Percentiles rank a stretch among this genome's conserved stretches.
Evolutionary conservation across 2,888 invertebrate species (phyloP).

Genomic region (Dryobotodes eremita): DNA sequence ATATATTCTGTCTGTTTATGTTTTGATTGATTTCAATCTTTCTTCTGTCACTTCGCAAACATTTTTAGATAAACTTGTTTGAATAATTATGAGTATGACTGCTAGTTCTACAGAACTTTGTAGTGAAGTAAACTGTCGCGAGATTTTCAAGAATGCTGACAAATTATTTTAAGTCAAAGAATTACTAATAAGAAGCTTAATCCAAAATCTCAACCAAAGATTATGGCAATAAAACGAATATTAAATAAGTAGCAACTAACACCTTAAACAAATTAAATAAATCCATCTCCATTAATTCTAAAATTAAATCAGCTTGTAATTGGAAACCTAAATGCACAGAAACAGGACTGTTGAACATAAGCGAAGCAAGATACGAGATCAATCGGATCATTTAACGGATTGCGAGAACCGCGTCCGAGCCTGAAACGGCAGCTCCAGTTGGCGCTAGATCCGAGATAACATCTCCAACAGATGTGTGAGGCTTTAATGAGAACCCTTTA

Average conservation of each 20-base stretch:
- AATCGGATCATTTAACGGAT: slow-evolving; percentile 81
- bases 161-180: not conserved
- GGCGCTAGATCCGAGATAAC: slow-evolving; percentile 76
- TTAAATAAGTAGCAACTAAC: not conserved
- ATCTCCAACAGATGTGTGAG: slow-evolving; percentile 69
- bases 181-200: not conserved
- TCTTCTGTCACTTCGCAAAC: not conserved
- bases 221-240: not conserved
- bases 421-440: slow-evolving; percentile 75
- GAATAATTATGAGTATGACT: not conserved
- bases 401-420: slow-evolving; percentile 76
- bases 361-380: slow-evolving; percentile 77
- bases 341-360: slow-evolving; percentile 76
- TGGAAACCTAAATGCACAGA: slow-evolving; percentile 63
- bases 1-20: not conserved
- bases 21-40: not conserved
- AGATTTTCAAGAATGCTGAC: not conserved
- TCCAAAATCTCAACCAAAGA: not conserved
- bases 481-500: slow-evolving; percentile 56
- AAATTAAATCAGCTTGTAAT: slow-evolving; percentile 56
- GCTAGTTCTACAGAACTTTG: not conserved
- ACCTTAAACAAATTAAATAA: slow-evolving; percentile 7
- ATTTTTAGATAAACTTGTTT: not conserved
- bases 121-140: not conserved
- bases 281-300: slow-evolving; percentile 49